Evolutionary conservation across 2,797 vertebrate genomes (phyloP).

Genomic region (Rhinella marina): DNA sequence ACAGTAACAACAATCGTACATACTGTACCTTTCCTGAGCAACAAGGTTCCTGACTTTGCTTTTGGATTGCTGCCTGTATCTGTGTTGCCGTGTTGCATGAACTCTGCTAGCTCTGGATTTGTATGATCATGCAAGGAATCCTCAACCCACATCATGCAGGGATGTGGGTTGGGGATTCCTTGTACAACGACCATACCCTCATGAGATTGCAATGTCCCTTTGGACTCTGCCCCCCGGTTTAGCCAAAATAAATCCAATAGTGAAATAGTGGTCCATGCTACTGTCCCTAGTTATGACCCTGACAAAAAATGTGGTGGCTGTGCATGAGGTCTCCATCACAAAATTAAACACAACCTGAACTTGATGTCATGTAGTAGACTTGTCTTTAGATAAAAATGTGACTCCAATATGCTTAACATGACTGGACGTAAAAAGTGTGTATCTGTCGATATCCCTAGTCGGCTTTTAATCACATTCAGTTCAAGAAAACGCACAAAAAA

Average conservation of each 20-base stretch:
- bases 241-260: not conserved
- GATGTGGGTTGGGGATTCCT: not conserved
- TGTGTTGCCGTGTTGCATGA: not conserved
- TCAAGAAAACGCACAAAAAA: too few species aligned
- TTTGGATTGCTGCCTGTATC: not conserved
- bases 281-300: not conserved
- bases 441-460: too few species aligned
- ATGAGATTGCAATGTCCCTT: not conserved
- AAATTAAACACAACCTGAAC: too few species aligned
- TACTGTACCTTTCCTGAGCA: too few species aligned
- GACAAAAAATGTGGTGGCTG: not conserved
- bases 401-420: too few species aligned
- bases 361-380: too few species aligned
- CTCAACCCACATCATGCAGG: too few species aligned
- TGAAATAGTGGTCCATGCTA: not conserved
- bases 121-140: too few species aligned
- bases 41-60: not conserved
- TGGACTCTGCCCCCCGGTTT: not conserved
- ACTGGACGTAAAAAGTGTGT: too few species aligned
- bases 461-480: too few species aligned
- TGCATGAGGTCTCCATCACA: not conserved
- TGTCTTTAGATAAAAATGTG: too few species aligned
- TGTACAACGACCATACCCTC: not conserved
- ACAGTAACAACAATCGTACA: too few species aligned
- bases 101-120: not conserved